A percentile compares a stretch with the other conserved stretches of the same genome.
phyloP scores from a whole-genome alignment of 2,113 vertebrate genomes.

The Amblyornis subalaris region DNA sequence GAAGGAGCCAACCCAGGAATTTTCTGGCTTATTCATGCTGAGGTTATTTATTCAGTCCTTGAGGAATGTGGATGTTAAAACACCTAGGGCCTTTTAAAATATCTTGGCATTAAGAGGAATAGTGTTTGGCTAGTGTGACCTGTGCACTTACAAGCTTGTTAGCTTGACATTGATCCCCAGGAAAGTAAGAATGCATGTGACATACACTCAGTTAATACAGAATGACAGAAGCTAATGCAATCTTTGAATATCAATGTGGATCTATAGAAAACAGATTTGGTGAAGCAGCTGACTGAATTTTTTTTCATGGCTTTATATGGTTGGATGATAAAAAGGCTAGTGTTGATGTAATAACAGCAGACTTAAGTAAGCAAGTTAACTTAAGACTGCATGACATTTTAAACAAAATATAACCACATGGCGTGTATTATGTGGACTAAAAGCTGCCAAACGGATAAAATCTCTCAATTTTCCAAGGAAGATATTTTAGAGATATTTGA shows the following conservation, averaged over 20 bases:
- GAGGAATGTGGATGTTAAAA: not conserved
- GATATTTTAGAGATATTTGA: not conserved
- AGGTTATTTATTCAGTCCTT: not conserved
- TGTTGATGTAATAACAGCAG: not conserved
- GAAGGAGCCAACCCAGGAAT: not conserved
- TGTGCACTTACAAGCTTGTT: not conserved
- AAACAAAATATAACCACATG: not conserved
- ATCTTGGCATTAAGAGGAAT: not conserved
- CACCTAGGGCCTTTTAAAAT: not conserved
- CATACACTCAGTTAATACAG: not conserved
- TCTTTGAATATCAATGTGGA: not conserved
- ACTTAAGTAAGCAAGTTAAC: not conserved
- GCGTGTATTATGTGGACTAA: not conserved
- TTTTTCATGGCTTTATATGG: not conserved
- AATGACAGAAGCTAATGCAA: not conserved
- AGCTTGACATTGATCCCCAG: not conserved
- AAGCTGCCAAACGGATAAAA: not conserved
- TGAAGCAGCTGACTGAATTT: not conserved
- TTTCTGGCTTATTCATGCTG: not conserved
- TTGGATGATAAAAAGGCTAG: not conserved
- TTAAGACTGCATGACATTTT: not conserved
- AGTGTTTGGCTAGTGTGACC: not conserved
- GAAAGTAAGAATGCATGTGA: not conserved
- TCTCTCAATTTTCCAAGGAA: not conserved
- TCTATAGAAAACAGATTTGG: constrained; percentile 14